Base-by-base conservation (phyloP, 2,888 invertebrate species). In the Phymatocera aterrima region DNA sequence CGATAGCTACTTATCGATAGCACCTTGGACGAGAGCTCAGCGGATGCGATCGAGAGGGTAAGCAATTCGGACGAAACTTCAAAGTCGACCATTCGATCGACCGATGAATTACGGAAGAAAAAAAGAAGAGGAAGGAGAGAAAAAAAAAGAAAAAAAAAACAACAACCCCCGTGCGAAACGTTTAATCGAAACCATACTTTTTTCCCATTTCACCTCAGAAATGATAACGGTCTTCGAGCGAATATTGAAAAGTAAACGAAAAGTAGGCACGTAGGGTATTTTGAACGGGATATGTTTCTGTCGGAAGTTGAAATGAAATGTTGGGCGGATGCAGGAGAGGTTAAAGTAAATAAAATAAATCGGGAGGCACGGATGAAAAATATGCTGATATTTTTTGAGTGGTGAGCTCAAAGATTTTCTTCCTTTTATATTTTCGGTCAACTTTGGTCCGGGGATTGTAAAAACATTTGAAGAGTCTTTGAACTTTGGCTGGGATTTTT, bases 21-120 rank as follows among this genome's bases (percentile, higher is more conserved):
- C n/a, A 68, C 68, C 46, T 68, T 68, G 68, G 46, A 46, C 68
- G 28, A 68, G 24, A 46, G 21, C 15, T 68, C 10, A 43, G 54
- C 54, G n/a, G 68, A 40, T 68, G 1, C 68, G 68, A 68, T 46
- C 21, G 5, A 3, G 37, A 18, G n/a, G 0, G 21, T n/a, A 6
- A 46, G 12, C 68, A 15, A 3, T 34, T 68, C 61, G 34, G 2
- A 57, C 12, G 24, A 15, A 43, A 18, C 34, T 5, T 37, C 3
- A 18, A 37, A 34, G 43, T 34, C 18, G 15, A 68, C 28, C 43
- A 46, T 68, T 46, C 46, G 43, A 15, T 1, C 18, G 31, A 4
- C n/a, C 31, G 21, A 28, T 61, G 18, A 0, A 43, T 10, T 10
- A 6, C 12, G 6, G 43, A 43, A 43, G 12, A 43, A 43, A 43